Conservation (phyloP, 2,888 invertebrate genomes). For the Rotaria macrura region DNA sequence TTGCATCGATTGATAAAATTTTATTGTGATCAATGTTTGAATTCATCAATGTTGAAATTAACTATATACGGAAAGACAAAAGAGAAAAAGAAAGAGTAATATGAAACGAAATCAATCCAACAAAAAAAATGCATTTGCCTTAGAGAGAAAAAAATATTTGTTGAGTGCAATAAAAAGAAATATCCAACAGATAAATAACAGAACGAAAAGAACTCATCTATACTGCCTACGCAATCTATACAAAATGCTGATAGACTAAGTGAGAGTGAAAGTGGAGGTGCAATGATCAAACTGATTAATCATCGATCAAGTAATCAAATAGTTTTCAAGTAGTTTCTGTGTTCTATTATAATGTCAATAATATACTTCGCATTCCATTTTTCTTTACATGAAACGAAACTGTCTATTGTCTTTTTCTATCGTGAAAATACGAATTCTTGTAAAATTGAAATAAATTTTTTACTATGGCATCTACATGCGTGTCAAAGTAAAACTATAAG, state of each 20-base stretch:
- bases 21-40: neutral
- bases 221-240: neutral
- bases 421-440: no score
- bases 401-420: no score
- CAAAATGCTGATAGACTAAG: neutral
- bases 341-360: neutral
- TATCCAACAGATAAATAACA: neutral
- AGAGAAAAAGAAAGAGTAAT: no score
- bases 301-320: neutral
- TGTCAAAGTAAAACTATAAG: no score
- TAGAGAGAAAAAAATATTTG: neutral
- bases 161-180: neutral
- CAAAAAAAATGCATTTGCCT: neutral
- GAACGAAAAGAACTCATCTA: neutral
- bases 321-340: no score
- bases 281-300: neutral
- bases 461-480: no score
- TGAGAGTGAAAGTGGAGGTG: neutral
- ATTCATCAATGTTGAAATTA: neutral
- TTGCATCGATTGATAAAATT: neutral
- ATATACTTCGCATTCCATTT: neutral
- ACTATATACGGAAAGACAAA: neutral
- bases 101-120: neutral
- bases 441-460: no score
- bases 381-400: no score